A percentile compares a stretch with the other conserved stretches of the same genome.
Conservation (phyloP, 2,113 vertebrate genomes). For the Thamnaconus septentrionalis region DNA sequence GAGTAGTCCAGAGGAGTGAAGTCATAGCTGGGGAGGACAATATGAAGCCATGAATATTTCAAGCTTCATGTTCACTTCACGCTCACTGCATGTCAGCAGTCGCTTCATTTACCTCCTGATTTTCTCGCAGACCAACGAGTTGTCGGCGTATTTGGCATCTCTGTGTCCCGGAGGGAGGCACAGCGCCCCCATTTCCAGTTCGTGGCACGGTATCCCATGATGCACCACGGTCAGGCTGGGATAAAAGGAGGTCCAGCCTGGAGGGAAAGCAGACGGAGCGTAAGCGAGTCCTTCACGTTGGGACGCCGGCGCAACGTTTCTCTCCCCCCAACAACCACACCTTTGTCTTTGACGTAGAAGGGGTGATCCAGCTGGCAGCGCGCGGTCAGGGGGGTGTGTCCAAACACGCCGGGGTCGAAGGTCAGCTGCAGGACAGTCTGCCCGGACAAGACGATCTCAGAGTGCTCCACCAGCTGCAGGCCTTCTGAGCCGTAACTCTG, state of each 20-base stretch:
- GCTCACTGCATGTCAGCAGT: background rate
- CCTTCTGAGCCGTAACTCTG: conserved; percentile 92
- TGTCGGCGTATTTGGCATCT: conserved; percentile 94
- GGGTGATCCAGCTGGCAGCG: conserved; percentile 93
- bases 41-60: background rate
- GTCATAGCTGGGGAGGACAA: conserved; percentile 81
- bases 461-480: conserved; percentile 87
- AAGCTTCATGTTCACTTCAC: background rate
- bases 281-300: fast-evolving
- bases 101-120: conserved; percentile 87
- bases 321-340: conserved; percentile 57
- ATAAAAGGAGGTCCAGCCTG: conserved; percentile 98
- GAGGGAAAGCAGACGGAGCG: background rate
- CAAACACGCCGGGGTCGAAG: conserved; percentile 92
- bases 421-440: conserved; percentile 92
- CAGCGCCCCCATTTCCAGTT: conserved; percentile 90
- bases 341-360: conserved; percentile 97
- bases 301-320: background rate
- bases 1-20: conserved; percentile 98
- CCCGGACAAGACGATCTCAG: conserved; percentile 87
- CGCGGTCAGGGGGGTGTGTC: conserved; percentile 82
- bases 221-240: conserved; percentile 97
- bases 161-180: conserved; percentile 98
- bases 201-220: conserved; percentile 97
- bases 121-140: conserved; percentile 97